These are phyloP conservation scores for Condylura cristata DNA, from an alignment of 2,113 vertebrate genomes.

Conservation along the genomic window DNA sequence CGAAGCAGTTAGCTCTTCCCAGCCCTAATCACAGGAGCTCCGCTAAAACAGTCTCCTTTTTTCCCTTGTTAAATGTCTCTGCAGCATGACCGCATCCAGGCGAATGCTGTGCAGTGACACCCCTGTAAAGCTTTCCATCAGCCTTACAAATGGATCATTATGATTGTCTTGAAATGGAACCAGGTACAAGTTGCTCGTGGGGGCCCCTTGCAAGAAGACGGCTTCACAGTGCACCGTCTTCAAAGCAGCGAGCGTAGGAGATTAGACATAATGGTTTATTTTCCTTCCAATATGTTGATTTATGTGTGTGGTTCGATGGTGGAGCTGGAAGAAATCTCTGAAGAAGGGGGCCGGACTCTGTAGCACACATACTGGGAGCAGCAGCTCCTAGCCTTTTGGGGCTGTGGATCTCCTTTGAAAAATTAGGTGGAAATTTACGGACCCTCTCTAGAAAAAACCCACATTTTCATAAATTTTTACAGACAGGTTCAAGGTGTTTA, in stretches of 20 bases:
- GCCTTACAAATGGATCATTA: slow-evolving; percentile 68
- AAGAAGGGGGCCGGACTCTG: slow-evolving; percentile 2
- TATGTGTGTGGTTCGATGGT: slow-evolving; percentile 41
- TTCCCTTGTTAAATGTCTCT: neutral
- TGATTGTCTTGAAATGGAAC: slow-evolving; percentile 67
- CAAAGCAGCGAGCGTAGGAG: slow-evolving; percentile 44
- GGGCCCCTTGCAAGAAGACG: neutral
- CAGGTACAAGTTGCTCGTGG: neutral
- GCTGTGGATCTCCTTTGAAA: neutral
- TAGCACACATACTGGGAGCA: neutral
- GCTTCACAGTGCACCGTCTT: slow-evolving; percentile 38
- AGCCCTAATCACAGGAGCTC: slow-evolving; percentile 30
- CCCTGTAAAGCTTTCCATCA: slow-evolving; percentile 42
- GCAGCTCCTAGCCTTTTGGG: neutral
- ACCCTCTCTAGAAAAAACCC: neutral
- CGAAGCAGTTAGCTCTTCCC: slow-evolving; percentile 9
- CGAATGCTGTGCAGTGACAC: slow-evolving; percentile 44
- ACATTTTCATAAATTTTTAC: neutral
- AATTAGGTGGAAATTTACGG: neutral
- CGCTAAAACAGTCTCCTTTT: neutral
- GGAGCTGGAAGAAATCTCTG: slow-evolving; percentile 42
- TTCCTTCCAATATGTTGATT: slow-evolving; percentile 64
- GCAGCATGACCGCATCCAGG: neutral
- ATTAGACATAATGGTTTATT: slow-evolving; percentile 54
- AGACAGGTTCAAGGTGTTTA: neutral